A percentile compares a stretch with the other conserved stretches of the same genome.
phyloP scores from a whole-genome alignment of 2,888 invertebrate species.

The Drosophila kuntzei region DNA sequence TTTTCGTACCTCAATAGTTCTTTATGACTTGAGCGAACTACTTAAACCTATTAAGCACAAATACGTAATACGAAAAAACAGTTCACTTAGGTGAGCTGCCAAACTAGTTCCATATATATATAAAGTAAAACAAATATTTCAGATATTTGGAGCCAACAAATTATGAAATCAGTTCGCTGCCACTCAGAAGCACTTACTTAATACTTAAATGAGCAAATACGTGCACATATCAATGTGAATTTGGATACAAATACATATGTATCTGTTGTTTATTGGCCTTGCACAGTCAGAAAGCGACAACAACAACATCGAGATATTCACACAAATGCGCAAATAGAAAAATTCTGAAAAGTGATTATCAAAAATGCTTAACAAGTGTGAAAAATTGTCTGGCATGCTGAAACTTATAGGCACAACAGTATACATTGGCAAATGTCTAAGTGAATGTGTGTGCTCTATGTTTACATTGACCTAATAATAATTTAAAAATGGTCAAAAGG shows the following conservation, averaged over 20 bases:
- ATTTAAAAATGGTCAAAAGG: conserved; percentile 2
- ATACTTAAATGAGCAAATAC: conserved; percentile 8
- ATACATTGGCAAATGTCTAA: conserved; percentile 5
- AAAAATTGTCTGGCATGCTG: conserved; percentile 36
- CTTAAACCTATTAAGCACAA: background rate
- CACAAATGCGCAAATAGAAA: conserved; percentile 38
- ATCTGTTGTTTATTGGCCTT: conserved; percentile 34
- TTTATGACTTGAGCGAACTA: background rate
- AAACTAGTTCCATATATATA: conserved; percentile 14
- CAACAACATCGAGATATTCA: conserved; percentile 12
- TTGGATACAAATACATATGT: background rate
- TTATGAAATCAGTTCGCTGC: conserved; percentile 22
- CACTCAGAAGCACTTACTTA: conserved; percentile 19
- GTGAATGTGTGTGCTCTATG: background rate
- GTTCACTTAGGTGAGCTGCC: background rate
- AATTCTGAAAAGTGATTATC: conserved; percentile 38
- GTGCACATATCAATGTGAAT: conserved; percentile 3
- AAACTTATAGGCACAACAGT: conserved; percentile 21
- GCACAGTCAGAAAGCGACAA: conserved; percentile 2
- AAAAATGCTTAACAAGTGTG: conserved; percentile 53
- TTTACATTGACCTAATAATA: conserved; percentile 18
- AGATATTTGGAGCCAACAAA: conserved; percentile 3
- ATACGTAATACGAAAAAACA: background rate
- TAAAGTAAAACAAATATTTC: conserved; percentile 9
- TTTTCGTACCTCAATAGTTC: background rate